phyloP scores from a whole-genome alignment of 1,140 invertebrate species.

The Drosophila fuyamai region DNA sequence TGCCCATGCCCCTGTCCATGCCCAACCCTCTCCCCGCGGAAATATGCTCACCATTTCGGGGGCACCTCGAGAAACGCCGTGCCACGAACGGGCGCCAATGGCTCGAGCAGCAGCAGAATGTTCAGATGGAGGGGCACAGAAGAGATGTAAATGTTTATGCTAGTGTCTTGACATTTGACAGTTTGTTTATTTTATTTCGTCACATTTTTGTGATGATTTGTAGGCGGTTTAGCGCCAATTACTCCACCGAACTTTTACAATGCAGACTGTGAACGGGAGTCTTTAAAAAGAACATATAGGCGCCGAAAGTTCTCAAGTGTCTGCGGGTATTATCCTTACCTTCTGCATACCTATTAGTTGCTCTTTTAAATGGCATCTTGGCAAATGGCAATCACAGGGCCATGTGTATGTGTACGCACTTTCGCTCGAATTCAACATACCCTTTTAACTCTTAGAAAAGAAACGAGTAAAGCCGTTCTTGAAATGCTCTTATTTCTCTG shows the following conservation, averaged over 20 bases:
- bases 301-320: conserved; percentile 29
- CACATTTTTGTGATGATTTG: conserved; percentile 81
- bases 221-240: conserved; percentile 81
- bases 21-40: conserved; percentile 25
- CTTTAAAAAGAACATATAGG: conserved; percentile 71
- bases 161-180: conserved; percentile 79
- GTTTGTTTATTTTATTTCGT: conserved; percentile 82
- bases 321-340: neutral
- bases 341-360: neutral
- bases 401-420: too few species aligned
- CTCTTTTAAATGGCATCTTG: too few species aligned
- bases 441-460: too few species aligned
- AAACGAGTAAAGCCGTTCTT: too few species aligned
- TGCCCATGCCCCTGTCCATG: neutral
- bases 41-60: conserved; percentile 35
- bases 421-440: too few species aligned
- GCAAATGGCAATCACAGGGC: too few species aligned
- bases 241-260: conserved; percentile 71
- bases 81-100: conserved; percentile 13
- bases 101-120: conserved; percentile 1
- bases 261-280: conserved; percentile 59
- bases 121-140: conserved; percentile 17
- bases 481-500: too few species aligned
- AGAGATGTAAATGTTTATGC: conserved; percentile 69
- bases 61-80: conserved; percentile 2